Conservation (phyloP, 2,888 invertebrate genomes). For the Ormyrus nitidulus region DNA sequence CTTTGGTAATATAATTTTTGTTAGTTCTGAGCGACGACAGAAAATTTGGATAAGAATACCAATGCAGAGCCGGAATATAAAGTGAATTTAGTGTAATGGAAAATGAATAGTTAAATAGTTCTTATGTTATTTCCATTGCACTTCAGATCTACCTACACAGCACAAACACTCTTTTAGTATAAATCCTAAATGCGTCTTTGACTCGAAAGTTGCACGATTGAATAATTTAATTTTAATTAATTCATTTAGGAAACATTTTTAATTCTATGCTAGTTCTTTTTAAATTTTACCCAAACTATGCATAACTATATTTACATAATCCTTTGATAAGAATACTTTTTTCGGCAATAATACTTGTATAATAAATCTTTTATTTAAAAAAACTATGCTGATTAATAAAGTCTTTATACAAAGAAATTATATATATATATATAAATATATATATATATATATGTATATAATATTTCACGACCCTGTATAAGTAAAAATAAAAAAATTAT, state of each 20-base stretch:
- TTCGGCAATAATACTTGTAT: background rate
- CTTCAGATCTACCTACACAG: slow-evolving; percentile 12
- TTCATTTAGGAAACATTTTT: background rate
- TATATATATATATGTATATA: no score
- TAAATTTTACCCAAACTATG: slow-evolving; percentile 1
- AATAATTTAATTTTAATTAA: background rate
- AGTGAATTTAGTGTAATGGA: slow-evolving; percentile 9
- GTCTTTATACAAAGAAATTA: no score
- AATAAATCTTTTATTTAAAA: no score
- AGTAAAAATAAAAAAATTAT: no score
- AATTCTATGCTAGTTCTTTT: background rate
- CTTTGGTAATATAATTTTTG: slow-evolving; percentile 13
- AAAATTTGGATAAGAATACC: background rate
- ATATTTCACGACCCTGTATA: no score
- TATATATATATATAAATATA: no score
- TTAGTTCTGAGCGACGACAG: background rate
- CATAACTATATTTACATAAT: background rate
- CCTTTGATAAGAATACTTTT: slow-evolving; percentile 1
- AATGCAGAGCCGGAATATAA: background rate
- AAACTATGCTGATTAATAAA: no score
- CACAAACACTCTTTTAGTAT: slow-evolving; percentile 14
- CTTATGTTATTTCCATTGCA: slow-evolving; percentile 10
- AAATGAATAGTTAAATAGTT: slow-evolving; percentile 21
- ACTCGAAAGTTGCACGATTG: background rate
- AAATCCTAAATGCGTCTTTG: slow-evolving; percentile 15